A percentile compares a stretch with the other conserved stretches of the same genome.
These are phyloP conservation scores for Drosophila truncata DNA, from an alignment of 1,140 invertebrate genomes.

Conservation along the genomic window DNA sequence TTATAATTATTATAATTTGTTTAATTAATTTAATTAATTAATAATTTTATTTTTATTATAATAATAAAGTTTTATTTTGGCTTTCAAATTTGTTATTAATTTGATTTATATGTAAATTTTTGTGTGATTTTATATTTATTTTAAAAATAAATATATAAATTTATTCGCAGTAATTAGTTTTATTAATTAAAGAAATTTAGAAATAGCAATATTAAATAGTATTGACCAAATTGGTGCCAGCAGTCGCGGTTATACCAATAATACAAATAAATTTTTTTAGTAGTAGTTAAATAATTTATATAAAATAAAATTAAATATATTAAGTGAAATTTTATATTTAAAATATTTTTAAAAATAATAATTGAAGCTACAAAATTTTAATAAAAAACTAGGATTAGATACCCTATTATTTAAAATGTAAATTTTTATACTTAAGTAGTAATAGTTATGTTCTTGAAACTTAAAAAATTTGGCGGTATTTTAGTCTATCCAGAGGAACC, in stretches of 20 bases:
- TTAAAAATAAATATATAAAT: constrained; percentile 46
- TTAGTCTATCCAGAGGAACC: constrained; percentile 87
- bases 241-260: constrained; percentile 68
- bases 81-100: constrained; percentile 57
- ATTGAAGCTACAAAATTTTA: constrained; percentile 65
- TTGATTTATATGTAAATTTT: constrained; percentile 79
- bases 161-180: constrained; percentile 70
- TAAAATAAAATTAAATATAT: constrained; percentile 62
- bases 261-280: constrained; percentile 63
- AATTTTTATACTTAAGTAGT: constrained; percentile 42
- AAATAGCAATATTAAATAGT: constrained; percentile 78
- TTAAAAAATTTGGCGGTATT: constrained; percentile 87
- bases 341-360: constrained; percentile 33
- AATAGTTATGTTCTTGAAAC: constrained; percentile 86
- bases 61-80: constrained; percentile 71
- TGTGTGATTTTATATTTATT: constrained; percentile 49
- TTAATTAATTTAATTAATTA: no score
- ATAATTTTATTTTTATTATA: constrained; percentile 14
- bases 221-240: constrained; percentile 75
- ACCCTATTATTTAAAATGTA: constrained; percentile 87
- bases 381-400: constrained; percentile 87
- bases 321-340: constrained; percentile 73
- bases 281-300: constrained; percentile 48
- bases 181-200: constrained; percentile 85
- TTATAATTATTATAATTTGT: not conserved